Percentiles rank a stretch among this genome's conserved stretches.
phyloP scores from a whole-genome alignment of 1,140 invertebrate species.

The Hylaeus volcanicus region DNA sequence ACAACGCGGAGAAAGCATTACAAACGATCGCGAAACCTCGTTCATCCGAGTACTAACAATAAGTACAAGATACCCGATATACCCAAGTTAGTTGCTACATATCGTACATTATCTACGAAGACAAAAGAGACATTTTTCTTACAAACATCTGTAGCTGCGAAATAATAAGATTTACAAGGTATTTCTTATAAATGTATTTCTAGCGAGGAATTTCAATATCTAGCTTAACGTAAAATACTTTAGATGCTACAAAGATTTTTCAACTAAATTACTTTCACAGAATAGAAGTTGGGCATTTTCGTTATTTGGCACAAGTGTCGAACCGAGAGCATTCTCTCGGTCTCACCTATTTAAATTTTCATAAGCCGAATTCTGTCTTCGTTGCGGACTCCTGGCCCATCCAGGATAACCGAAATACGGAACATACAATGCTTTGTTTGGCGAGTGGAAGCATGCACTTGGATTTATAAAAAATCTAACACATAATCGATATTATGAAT shows the following conservation, averaged over 20 bases:
- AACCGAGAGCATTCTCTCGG: conserved; percentile 66
- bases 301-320: conserved; percentile 32
- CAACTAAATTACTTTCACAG: conserved; percentile 30
- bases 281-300: conserved; percentile 11
- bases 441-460: conserved; percentile 71
- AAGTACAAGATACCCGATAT: no score
- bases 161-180: not conserved
- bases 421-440: conserved; percentile 74
- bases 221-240: not conserved
- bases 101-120: not conserved
- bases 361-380: conserved; percentile 67
- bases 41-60: not conserved
- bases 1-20: not conserved
- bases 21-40: no score
- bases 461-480: conserved; percentile 70
- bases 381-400: conserved; percentile 67
- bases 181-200: not conserved
- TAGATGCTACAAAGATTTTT: not conserved
- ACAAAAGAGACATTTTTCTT: conserved; percentile 11
- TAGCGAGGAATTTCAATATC: conserved; percentile 12
- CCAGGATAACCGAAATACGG: conserved; percentile 72
- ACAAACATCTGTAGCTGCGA: not conserved
- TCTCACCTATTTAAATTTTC: conserved; percentile 75
- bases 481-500: conserved; percentile 59
- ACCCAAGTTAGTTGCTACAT: no score